These are phyloP conservation scores for Drosophila melanica DNA, from an alignment of 1,140 invertebrate genomes.

Conservation along the genomic window DNA sequence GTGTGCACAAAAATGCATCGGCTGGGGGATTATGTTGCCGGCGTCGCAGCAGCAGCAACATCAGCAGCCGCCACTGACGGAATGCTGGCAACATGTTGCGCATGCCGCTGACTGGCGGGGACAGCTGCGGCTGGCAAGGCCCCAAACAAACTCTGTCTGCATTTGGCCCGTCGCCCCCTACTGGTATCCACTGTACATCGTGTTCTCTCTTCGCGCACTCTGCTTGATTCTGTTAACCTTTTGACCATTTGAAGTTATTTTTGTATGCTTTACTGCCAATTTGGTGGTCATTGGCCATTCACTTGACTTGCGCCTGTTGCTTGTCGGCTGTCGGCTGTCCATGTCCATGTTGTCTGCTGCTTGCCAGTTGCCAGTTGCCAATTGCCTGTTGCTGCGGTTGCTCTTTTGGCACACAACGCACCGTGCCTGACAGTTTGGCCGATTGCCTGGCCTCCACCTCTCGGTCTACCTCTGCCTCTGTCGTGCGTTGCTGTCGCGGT, in stretches of 20 bases:
- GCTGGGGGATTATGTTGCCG: slow-evolving; percentile 55
- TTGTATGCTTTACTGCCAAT: slow-evolving; percentile 83
- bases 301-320: slow-evolving; percentile 76
- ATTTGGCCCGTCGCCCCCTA: not conserved
- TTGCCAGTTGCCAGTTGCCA: slow-evolving; percentile 19
- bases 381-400: slow-evolving; percentile 53
- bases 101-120: slow-evolving; percentile 57
- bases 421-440: slow-evolving; percentile 75
- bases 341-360: slow-evolving; percentile 22
- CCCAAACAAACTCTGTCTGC: slow-evolving; percentile 8
- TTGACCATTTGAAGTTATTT: slow-evolving; percentile 82
- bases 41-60: slow-evolving; percentile 21
- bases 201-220: slow-evolving; percentile 30
- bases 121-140: slow-evolving; percentile 47
- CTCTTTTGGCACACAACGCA: slow-evolving; percentile 77
- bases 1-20: slow-evolving; percentile 57
- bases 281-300: slow-evolving; percentile 82
- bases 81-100: slow-evolving; percentile 79
- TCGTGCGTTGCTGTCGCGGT: slow-evolving; percentile 57
- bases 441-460: slow-evolving; percentile 61
- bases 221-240: slow-evolving; percentile 82
- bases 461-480: slow-evolving; percentile 20
- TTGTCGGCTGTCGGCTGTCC: slow-evolving; percentile 45
- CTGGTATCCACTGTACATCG: slow-evolving; percentile 30
- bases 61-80: slow-evolving; percentile 56